Conservation (phyloP, 2,113 vertebrate species). For the Ranitomeya variabilis region DNA sequence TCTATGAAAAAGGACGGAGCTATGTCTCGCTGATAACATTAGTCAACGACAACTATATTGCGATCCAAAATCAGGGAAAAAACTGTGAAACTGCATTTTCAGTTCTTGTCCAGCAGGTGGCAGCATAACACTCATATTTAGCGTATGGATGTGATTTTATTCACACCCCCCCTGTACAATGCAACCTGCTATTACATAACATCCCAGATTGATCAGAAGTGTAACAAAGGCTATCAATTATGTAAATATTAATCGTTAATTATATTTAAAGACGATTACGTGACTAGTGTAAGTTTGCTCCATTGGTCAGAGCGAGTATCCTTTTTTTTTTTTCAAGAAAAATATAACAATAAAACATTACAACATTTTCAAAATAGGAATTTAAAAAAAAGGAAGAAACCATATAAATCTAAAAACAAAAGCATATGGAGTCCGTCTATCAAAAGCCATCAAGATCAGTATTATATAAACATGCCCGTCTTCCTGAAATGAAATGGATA, state of each 20-base stretch:
- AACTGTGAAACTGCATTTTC: neutral
- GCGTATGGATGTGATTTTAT: neutral
- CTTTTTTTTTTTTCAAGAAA: neutral
- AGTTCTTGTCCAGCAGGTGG: conserved; percentile 30
- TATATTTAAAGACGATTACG: neutral
- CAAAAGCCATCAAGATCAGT: too few relatives aligned
- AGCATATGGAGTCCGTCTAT: too few relatives aligned
- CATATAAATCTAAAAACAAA: too few relatives aligned
- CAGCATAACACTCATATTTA: neutral
- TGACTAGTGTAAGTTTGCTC: neutral
- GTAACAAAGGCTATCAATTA: neutral
- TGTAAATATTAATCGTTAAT: neutral
- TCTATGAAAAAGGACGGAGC: too few relatives aligned
- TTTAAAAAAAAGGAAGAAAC: too few relatives aligned
- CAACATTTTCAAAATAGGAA: too few relatives aligned
- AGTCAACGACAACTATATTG: neutral
- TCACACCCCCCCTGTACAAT: neutral
- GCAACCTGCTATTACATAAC: conserved; percentile 4
- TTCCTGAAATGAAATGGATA: too few relatives aligned
- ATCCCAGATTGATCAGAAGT: neutral
- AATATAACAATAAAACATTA: too few relatives aligned
- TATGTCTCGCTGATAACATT: neutral
- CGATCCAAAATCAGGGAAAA: neutral
- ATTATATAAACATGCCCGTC: too few relatives aligned
- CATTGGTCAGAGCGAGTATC: neutral